Evolutionary conservation across 2,888 invertebrate species (phyloP).

Genomic region (Morpho helenor): DNA sequence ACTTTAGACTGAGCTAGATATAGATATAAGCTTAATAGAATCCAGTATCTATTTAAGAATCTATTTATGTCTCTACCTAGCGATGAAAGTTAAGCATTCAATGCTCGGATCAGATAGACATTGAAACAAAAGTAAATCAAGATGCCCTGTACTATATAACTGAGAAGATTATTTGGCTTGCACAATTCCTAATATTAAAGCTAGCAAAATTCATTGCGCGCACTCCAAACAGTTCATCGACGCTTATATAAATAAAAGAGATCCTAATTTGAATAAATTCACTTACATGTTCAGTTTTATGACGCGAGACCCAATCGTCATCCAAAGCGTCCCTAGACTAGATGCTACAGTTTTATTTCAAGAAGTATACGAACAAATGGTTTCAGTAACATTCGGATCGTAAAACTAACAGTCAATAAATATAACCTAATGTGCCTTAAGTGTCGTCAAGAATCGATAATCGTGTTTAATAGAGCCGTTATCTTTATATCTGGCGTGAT

Average conservation of each 20-base stretch:
- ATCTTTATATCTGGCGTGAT: conserved; percentile 39
- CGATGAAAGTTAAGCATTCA: neutral
- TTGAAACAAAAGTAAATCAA: neutral
- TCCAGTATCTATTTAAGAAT: no score
- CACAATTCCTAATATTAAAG: conserved; percentile 2
- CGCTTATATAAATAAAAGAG: conserved; percentile 11
- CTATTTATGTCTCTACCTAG: no score
- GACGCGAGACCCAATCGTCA: conserved; percentile 22
- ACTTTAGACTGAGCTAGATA: no score
- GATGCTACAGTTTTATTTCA: conserved; percentile 30
- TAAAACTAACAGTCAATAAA: conserved; percentile 57
- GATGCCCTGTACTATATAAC: neutral
- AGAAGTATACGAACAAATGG: conserved; percentile 28
- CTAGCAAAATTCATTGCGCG: conserved; percentile 6
- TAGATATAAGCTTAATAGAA: no score
- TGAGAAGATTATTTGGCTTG: conserved; percentile 1
- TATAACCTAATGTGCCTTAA: conserved; percentile 42
- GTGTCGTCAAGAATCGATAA: conserved; percentile 54
- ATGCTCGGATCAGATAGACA: neutral
- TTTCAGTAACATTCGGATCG: conserved; percentile 32
- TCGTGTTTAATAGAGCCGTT: conserved; percentile 41
- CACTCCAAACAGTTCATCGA: conserved; percentile 5
- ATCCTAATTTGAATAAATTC: conserved; percentile 22
- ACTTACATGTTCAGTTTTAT: conserved; percentile 27
- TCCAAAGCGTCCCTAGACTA: conserved; percentile 14